phyloP scores from a whole-genome alignment of 2,888 invertebrate species.

The Trachelus stipa region DNA sequence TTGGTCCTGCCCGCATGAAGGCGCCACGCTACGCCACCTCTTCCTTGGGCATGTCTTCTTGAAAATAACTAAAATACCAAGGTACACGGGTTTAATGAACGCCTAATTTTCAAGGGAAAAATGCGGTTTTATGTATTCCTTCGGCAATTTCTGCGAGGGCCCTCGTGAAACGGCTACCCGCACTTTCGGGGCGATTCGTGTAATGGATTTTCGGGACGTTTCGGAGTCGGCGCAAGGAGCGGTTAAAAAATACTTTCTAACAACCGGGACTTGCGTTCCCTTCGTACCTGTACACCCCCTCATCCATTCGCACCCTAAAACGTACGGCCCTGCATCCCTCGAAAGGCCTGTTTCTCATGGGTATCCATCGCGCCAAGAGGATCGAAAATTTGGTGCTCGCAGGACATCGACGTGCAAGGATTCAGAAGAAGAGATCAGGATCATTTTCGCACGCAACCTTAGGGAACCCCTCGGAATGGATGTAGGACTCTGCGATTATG shows the following conservation, averaged over 20 bases:
- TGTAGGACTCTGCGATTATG: not conserved
- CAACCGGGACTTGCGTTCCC: conserved; percentile 13
- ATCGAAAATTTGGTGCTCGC: not conserved
- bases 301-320: conserved; percentile 10
- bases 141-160: conserved; percentile 37
- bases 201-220: conserved; percentile 26
- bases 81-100: conserved; percentile 44
- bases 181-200: conserved; percentile 8
- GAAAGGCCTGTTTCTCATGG: not conserved
- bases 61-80: conserved; percentile 29
- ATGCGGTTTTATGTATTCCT: conserved; percentile 40
- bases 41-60: conserved; percentile 7
- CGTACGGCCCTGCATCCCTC: conserved; percentile 14
- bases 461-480: not conserved
- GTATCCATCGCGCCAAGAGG: not conserved
- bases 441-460: not conserved
- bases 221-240: conserved; percentile 26
- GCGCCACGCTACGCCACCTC: conserved; percentile 28
- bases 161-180: conserved; percentile 17
- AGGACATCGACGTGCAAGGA: not conserved
- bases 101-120: conserved; percentile 49
- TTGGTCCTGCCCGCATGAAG: conserved; percentile 22
- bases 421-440: not conserved
- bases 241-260: conserved; percentile 19
- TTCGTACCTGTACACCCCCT: not conserved